Evolutionary conservation across 35 echinoderm and acorn worm genomes (phyloP), one percentile per base, ranked within the genome.

Genomic region (Antedon bifida): DNA sequence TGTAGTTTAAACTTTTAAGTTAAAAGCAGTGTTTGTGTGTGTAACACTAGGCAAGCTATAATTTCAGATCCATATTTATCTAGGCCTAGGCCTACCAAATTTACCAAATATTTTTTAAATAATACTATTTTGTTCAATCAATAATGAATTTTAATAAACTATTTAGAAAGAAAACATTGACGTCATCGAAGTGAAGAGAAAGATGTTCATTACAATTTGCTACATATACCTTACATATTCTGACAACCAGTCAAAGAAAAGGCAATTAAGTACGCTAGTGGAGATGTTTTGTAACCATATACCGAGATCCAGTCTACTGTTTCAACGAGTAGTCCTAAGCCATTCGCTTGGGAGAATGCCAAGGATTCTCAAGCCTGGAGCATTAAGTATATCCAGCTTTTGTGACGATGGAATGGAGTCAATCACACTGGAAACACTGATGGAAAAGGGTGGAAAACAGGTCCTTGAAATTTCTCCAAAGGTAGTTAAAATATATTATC

Each of bases 361-460:
- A 42, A 64, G 85, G 36, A 39, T 78, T 82, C 31, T 34, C 39
- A 75, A 45, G 32, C 78, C 79, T 76, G 39, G 89, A 79, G 30
- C 51, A 64, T 64, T 64, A 21, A 64, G 51, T 26, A 64, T 64
- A 64, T 91, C 89, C 8, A 56, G 33, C 17, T 81, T 91, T 19
- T 91, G 89, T 77, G 89, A 91, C 39, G 36, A 34, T 7, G 31
- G 55, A 44, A 39, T 82, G 4, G 32, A 35, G 23, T 28, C 74
- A 17, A 29, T 91, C 64, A 74, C 77, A 31, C 76, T 82, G 19
- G 33, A 77, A 29, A 75, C 86, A 19, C 44, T 91, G 0, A 34
- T 82, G n/a, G 89, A 91, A 79, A 85, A 75, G 73, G 82, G 89
- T 39, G 84, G 89, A 5, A 91, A 91, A 36, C 89, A 91, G 89